Evolutionary conservation across 2,888 invertebrate genomes (phyloP).

Genomic region (Adelphocoris suturalis): DNA sequence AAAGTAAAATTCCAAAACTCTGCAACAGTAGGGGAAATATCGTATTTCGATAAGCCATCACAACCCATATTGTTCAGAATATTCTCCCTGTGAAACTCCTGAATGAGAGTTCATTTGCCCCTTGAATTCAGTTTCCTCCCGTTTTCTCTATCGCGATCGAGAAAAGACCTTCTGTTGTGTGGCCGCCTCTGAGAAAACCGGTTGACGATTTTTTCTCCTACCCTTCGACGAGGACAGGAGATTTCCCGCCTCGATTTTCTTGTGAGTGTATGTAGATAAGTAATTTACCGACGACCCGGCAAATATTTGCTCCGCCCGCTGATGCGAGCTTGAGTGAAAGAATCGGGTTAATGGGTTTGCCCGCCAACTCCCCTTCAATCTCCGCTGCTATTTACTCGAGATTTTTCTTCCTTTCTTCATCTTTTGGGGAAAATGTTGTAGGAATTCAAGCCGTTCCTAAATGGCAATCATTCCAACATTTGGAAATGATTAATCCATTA

Average conservation of each 20-base stretch:
- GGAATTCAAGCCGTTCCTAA: too few relatives aligned
- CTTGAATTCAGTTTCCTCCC: too few relatives aligned
- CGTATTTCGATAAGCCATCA: too few relatives aligned
- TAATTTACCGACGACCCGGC: slow-evolving; percentile 53
- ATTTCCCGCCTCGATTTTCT: slow-evolving; percentile 20
- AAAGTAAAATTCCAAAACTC: too few relatives aligned
- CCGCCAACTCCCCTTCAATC: background rate
- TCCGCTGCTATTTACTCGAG: background rate
- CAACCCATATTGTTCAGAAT: too few relatives aligned
- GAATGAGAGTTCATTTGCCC: too few relatives aligned
- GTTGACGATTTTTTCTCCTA: background rate
- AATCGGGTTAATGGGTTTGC: slow-evolving; percentile 39
- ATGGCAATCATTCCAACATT: too few relatives aligned
- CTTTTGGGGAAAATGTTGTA: background rate
- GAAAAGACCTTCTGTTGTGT: too few relatives aligned
- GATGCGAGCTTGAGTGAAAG: slow-evolving; percentile 34
- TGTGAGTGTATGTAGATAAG: slow-evolving; percentile 57
- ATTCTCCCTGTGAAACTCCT: too few relatives aligned
- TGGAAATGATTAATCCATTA: too few relatives aligned
- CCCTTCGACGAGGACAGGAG: background rate
- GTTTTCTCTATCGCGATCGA: too few relatives aligned
- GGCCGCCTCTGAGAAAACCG: background rate
- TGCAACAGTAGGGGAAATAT: too few relatives aligned
- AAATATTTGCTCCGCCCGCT: slow-evolving; percentile 56
- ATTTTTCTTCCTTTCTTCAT: background rate